A percentile compares a stretch with the other conserved stretches of the same genome.
These are phyloP conservation scores for Cephus pulcher DNA, from an alignment of 2,888 invertebrate species.

Conservation along the genomic window DNA sequence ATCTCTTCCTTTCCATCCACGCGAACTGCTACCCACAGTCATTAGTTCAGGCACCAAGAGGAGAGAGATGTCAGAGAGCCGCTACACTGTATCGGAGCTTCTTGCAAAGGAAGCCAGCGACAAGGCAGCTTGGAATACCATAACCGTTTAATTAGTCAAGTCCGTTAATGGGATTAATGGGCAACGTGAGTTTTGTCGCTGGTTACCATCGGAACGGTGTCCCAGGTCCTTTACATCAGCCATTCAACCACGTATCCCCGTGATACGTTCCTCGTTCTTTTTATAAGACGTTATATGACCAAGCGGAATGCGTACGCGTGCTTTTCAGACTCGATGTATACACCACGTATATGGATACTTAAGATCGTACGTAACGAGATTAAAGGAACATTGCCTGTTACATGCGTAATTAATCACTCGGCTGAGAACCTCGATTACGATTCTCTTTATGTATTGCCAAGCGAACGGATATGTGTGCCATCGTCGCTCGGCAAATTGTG, in stretches of 20 bases:
- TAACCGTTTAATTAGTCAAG: background rate
- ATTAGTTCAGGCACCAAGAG: background rate
- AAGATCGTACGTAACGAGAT: no score
- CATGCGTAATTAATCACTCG: no score
- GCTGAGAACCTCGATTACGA: no score
- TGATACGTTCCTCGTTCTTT: background rate
- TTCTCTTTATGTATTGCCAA: background rate
- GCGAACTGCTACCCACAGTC: no score
- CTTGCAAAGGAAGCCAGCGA: background rate
- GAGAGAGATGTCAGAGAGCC: background rate
- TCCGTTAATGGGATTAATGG: conserved; percentile 4
- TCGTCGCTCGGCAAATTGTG: background rate
- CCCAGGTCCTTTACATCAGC: background rate
- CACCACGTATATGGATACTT: no score
- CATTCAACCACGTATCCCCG: background rate
- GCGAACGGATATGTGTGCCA: conserved; percentile 5
- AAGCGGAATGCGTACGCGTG: conserved; percentile 19
- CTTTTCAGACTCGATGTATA: no score
- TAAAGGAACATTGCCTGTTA: no score
- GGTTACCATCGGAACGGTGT: background rate
- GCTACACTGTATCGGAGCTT: background rate
- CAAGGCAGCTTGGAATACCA: background rate
- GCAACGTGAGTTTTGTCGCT: no score
- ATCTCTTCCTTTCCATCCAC: no score
- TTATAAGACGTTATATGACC: conserved; percentile 1